Conservation (phyloP, 2,888 invertebrate genomes). For the Geophilus truncorum region DNA sequence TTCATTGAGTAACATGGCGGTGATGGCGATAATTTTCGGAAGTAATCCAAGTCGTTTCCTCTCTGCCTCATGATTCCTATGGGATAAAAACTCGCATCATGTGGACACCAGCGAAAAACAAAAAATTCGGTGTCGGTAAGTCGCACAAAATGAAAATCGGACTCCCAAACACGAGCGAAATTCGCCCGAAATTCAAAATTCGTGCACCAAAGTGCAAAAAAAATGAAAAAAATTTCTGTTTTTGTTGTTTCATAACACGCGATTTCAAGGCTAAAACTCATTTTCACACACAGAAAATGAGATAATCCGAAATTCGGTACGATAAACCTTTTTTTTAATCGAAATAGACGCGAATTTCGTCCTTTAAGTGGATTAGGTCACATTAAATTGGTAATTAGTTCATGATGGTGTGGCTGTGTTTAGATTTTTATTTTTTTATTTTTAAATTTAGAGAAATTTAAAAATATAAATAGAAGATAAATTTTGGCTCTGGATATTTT, state of each 20-base stretch:
- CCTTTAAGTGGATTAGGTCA: background rate
- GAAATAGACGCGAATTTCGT: background rate
- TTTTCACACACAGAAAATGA: background rate
- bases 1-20: constrained; percentile 2
- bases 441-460: constrained; percentile 33
- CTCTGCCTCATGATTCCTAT: constrained; percentile 22
- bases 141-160: background rate
- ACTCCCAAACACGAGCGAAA: background rate
- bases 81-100: constrained; percentile 39
- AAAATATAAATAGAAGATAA: too few species aligned
- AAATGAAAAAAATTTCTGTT: background rate
- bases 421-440: constrained; percentile 5
- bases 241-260: background rate
- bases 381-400: background rate
- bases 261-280: background rate
- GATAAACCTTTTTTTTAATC: too few species aligned
- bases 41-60: constrained; percentile 16
- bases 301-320: too few species aligned
- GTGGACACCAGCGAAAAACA: constrained; percentile 45
- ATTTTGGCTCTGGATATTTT: too few species aligned
- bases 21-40: constrained; percentile 16
- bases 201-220: background rate
- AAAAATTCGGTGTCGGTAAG: constrained; percentile 45
- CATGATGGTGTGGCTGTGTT: background rate
- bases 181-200: too few species aligned